Evolutionary conservation across 2,888 invertebrate species (phyloP).

Genomic region (Spicauda simplicius): DNA sequence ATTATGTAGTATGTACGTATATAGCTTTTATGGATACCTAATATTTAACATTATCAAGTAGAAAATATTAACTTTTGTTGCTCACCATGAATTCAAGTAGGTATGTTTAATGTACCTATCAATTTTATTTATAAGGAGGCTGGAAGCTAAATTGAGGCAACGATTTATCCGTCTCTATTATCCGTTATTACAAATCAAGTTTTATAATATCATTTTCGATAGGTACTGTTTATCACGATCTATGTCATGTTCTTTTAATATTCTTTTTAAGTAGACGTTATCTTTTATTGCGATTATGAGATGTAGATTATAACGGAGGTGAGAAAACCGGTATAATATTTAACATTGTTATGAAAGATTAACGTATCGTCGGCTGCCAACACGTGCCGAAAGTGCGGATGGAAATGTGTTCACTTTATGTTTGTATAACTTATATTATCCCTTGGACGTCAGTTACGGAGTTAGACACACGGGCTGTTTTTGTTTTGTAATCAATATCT

Average conservation of each 20-base stretch:
- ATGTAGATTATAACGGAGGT: conserved; percentile 50
- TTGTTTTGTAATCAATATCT: conserved; percentile 26
- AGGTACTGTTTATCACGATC: background rate
- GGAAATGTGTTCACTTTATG: conserved; percentile 54
- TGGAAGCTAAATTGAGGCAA: too few relatives aligned
- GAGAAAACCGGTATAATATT: conserved; percentile 53
- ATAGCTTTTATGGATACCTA: too few relatives aligned
- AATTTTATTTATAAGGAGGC: too few relatives aligned
- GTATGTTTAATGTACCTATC: too few relatives aligned
- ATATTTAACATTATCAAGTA: too few relatives aligned
- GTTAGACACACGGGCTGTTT: conserved; percentile 20
- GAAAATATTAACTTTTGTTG: too few relatives aligned
- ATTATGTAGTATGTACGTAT: too few relatives aligned
- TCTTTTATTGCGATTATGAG: conserved; percentile 45
- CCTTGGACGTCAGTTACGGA: conserved; percentile 39
- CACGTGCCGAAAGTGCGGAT: conserved; percentile 68
- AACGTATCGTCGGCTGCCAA: conserved; percentile 65
- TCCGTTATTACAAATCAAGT: too few relatives aligned
- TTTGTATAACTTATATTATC: conserved; percentile 53
- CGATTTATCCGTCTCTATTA: too few relatives aligned
- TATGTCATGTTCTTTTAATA: background rate
- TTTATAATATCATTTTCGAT: too few relatives aligned
- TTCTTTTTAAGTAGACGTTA: background rate
- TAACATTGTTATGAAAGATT: conserved; percentile 67
- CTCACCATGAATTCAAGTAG: too few relatives aligned